phyloP scores from a whole-genome alignment of 1,140 invertebrate genomes.

The Calosoma granatense region DNA sequence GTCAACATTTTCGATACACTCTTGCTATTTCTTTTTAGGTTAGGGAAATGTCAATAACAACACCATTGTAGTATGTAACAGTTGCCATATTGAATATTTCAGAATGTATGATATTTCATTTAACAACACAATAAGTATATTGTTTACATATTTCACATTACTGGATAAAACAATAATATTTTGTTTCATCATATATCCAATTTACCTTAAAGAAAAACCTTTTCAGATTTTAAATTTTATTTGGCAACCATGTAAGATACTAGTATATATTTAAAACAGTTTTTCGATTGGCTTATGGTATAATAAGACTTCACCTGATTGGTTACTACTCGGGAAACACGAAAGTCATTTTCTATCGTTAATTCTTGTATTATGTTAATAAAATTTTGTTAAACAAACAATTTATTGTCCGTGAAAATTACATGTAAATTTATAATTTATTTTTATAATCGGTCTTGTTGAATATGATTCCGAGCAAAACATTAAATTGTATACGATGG shows the following conservation, averaged over 20 bases:
- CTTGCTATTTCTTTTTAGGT: constrained; percentile 16
- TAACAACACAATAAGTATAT: too few species aligned
- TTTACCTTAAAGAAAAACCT: too few species aligned
- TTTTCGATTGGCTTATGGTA: not conserved
- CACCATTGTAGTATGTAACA: not conserved
- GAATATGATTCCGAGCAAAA: not conserved
- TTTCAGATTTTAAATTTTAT: too few species aligned
- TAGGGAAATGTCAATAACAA: too few species aligned
- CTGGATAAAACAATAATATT: too few species aligned
- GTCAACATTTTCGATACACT: constrained; percentile 19
- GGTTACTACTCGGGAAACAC: not conserved
- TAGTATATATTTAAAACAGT: too few species aligned
- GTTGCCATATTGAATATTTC: too few species aligned
- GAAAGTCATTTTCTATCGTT: constrained; percentile 4
- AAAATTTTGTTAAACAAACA: not conserved
- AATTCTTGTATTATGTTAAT: not conserved
- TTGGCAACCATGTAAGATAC: too few species aligned
- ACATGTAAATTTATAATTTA: not conserved
- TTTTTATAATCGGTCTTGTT: not conserved
- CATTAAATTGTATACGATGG: not conserved
- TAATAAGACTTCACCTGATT: not conserved
- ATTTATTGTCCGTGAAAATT: not conserved
- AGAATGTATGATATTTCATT: too few species aligned
- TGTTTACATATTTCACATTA: too few species aligned
- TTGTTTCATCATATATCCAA: too few species aligned